A percentile compares a stretch with the other conserved stretches of the same genome.
These are phyloP conservation scores for Solenopsis fugax DNA, from an alignment of 1,140 invertebrate species.

Conservation along the genomic window DNA sequence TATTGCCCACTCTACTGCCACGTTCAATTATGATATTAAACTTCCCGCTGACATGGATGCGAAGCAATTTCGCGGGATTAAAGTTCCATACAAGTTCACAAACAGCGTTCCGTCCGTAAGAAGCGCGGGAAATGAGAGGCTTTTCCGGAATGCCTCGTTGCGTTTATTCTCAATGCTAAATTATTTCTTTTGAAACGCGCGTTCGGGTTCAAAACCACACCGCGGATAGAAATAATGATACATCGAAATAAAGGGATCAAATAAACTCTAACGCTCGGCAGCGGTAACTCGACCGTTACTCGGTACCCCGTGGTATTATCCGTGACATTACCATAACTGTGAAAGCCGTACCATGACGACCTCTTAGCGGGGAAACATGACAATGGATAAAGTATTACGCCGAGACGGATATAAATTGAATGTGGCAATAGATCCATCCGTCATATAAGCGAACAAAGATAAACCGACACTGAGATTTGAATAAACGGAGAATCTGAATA, in stretches of 20 bases:
- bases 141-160: slow-evolving; percentile 12
- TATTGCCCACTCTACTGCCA: slow-evolving; percentile 40
- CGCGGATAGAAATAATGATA: slow-evolving; percentile 47
- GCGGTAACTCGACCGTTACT: background rate
- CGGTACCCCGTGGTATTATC: slow-evolving; percentile 40
- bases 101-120: slow-evolving; percentile 41
- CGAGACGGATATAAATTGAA: slow-evolving; percentile 48
- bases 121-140: slow-evolving; percentile 45
- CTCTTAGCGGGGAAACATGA: slow-evolving; percentile 41
- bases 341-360: slow-evolving; percentile 41
- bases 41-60: slow-evolving; percentile 52
- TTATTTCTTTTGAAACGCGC: slow-evolving; percentile 46
- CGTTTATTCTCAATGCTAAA: slow-evolving; percentile 37
- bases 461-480: slow-evolving; percentile 55
- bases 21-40: slow-evolving; percentile 63
- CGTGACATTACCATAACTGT: slow-evolving; percentile 46
- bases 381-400: slow-evolving; percentile 54
- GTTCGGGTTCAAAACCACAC: background rate
- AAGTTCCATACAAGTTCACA: slow-evolving; percentile 69
- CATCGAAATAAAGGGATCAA: slow-evolving; percentile 17
- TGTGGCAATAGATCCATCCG: slow-evolving; percentile 42
- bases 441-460: slow-evolving; percentile 45
- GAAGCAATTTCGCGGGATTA: slow-evolving; percentile 61
- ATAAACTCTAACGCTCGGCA: slow-evolving; percentile 16
- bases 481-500: slow-evolving; percentile 45